Base-by-base conservation (phyloP, 2,888 invertebrate species). In the Asteroscopus sphinx region DNA sequence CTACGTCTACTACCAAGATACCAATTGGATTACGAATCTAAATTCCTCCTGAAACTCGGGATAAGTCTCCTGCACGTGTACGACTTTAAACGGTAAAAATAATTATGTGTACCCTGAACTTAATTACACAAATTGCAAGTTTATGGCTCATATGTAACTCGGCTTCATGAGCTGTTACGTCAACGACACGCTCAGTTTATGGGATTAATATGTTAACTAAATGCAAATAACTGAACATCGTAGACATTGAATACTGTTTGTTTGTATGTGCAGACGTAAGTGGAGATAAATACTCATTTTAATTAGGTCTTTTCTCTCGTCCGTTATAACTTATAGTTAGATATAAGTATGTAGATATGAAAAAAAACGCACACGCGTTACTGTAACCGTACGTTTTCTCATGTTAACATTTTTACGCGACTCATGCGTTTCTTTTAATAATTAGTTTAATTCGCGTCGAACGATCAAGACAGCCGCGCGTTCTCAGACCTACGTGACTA, bases 181-280 rank as follows among this genome's bases (percentile, higher is more conserved):
- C 85, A 83, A 80, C 85, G 81, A 79, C 87, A 87, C 53, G 49
- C 64, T 49, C 81, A 72, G 78, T 87, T 87, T 86, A 87, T 83
- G 79, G 83, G 75, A 83, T 86, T 88, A 88, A 88, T 90, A 91
- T 91, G 90, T 88, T 85, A 91, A 90, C 82, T 86, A 85, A 84
- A 90, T 90, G 88, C 87, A 89, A 90, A 90, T 90, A 86, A 79
- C 69, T 41, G 62, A 69, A 64, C 57, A 62, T 54, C 41, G 51
- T 33, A 39, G 30, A 48, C 16, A 40, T 26, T 51, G 28, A 32
- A 42, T 58, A 36, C 41, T 36, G 40, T 52, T 48, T 26, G 60
- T 33, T 9, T 8, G 17, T 40, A 37, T 15, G 53, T 41, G 37
- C 44, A 45, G 16, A 41, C 21, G 6, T 21, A 49, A 39, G 25